Evolutionary conservation across 2,888 invertebrate genomes (phyloP), one percentile per base, ranked within the genome.

Genomic region (Digitonthophagus gazella): DNA sequence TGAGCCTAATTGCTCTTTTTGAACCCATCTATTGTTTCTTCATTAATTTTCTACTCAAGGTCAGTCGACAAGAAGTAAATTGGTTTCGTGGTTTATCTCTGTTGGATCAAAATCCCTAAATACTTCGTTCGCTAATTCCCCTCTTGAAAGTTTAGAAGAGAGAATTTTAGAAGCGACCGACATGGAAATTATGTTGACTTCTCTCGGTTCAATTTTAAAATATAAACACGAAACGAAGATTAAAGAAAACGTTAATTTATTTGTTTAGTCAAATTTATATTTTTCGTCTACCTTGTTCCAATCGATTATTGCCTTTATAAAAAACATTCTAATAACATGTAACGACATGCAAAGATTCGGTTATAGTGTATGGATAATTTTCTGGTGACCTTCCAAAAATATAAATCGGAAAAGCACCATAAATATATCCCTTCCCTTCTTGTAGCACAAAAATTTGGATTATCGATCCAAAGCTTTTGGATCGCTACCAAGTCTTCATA

Each of bases 81-180:
- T 61, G 20, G 19, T 61, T 61, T 61, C 19, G 61, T 16, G 61
- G 61, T 61, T 61, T 61, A 61, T 61, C 61, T 58, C 16, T n/a
- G 16, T n/a, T n/a, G 61, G 19, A 61, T 19, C 18, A 18, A 8
- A 18, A 61, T 61, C 18, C 18, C 20, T 61, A 61, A 19, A 20
- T n/a, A 61, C n/a, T 2, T 16, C 16, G 6, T 3, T 18, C n/a
- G 61, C 20, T 61, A 61, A 61, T 44, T 44, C 11, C 28, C 8
- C 11, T 44, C 28, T 11, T 11, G 28, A 44, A 44, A 44, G 3
- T 44, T 44, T 44, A 44, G 28, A 44, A 44, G 11, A 44, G 28
- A 11, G 28, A 44, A 44, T 44, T 44, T 44, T 44, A 44, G 28
- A 44, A 44, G 28, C n/a, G n/a, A n/a, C n/a, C n/a, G n/a, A n/a